A percentile compares a stretch with the other conserved stretches of the same genome.
Evolutionary conservation across 2,113 vertebrate species (phyloP).

Genomic region (Nyctibius bracteatus): DNA sequence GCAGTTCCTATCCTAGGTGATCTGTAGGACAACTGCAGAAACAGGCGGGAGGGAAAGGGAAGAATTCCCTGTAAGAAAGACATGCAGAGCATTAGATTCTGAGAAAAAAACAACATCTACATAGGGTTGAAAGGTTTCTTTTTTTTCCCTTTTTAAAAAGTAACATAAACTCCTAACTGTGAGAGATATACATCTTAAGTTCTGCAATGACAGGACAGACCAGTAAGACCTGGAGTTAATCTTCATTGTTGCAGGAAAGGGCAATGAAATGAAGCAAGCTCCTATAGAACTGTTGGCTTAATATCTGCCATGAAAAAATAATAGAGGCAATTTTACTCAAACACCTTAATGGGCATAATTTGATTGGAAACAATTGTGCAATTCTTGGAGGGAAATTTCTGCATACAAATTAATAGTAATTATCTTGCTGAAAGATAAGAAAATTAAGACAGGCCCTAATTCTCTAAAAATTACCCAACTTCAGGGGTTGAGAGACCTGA

Average conservation of each 20-base stretch:
- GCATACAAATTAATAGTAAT: constrained; percentile 7
- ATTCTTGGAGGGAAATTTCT: constrained; percentile 11
- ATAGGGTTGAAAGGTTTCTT: neutral
- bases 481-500: neutral
- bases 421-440: constrained; percentile 25
- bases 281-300: constrained; percentile 38
- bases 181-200: neutral
- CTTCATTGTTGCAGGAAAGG: constrained; percentile 12
- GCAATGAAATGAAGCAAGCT: constrained; percentile 10
- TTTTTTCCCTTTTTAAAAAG: neutral
- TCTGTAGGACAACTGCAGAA: neutral
- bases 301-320: constrained; percentile 50
- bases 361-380: constrained; percentile 52
- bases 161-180: neutral
- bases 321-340: constrained; percentile 29
- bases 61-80: neutral
- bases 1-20: neutral
- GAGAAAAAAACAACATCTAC: neutral
- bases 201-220: constrained; percentile 18
- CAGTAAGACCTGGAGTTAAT: constrained; percentile 43
- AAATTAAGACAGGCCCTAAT: neutral
- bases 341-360: neutral
- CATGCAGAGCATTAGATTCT: neutral
- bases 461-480: neutral
- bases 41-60: neutral